Percentiles rank a stretch among this genome's conserved stretches.
Conservation (phyloP, 2,113 vertebrate species). For the Oncorhynchus nerka region DNA sequence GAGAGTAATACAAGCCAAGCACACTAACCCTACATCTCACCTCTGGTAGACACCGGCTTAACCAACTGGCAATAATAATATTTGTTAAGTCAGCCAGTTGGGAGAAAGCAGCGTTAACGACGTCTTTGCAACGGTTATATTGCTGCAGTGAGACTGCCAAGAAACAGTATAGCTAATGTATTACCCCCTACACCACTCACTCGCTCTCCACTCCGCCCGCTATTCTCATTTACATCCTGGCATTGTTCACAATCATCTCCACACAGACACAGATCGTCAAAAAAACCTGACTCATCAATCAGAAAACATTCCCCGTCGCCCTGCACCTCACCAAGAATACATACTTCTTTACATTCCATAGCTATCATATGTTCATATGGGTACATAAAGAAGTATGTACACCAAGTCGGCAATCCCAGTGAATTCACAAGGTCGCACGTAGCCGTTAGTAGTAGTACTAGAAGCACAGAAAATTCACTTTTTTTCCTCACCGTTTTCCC, state of each 20-base stretch:
- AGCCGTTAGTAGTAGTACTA: slow-evolving; percentile 39
- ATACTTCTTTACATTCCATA: slow-evolving; percentile 99
- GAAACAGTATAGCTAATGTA: slow-evolving; percentile 74
- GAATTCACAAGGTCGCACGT: slow-evolving; percentile 53
- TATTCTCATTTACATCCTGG: slow-evolving; percentile 28
- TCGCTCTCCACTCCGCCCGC: slow-evolving; percentile 1
- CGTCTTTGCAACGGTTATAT: slow-evolving; percentile 58
- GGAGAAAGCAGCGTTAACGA: slow-evolving; percentile 55
- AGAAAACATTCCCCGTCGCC: slow-evolving; percentile 20
- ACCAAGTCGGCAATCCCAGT: slow-evolving; percentile 82
- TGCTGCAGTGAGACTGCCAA: slow-evolving; percentile 75
- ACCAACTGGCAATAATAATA: no score
- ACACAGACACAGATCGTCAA: neutral
- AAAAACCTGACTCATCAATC: neutral
- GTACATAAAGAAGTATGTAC: slow-evolving; percentile 99
- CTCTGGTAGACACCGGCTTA: no score
- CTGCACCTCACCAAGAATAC: slow-evolving; percentile 92
- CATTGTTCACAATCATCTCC: slow-evolving; percentile 31
- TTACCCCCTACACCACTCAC: slow-evolving; percentile 34
- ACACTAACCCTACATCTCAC: no score
- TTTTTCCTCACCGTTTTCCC: slow-evolving; percentile 50
- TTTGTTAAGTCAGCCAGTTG: slow-evolving; percentile 52
- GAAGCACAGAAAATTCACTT: slow-evolving; percentile 12
- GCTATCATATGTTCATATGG: slow-evolving; percentile 99
- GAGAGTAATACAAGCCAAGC: no score